Evolutionary conservation across 1,140 invertebrate species (phyloP), one percentile per base, ranked within the genome.

Genomic region (Bicyclus anynana): DNA sequence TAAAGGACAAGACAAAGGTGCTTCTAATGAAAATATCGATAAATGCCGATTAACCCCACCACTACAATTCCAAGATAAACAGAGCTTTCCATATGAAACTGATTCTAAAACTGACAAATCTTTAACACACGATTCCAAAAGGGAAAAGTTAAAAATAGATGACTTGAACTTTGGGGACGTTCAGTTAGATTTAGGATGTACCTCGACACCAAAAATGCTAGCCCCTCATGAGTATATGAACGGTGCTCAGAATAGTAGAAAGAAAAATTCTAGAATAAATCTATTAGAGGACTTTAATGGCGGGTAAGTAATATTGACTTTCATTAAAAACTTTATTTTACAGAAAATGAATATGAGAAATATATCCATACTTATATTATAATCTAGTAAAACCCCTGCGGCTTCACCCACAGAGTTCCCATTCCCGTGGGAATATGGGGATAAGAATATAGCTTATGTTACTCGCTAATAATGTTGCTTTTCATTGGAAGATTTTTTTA

Each of bases 131-230:
- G 85, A 88, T 53, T 80, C 85, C 7, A 88, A 88, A 72, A 72
- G 84, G 57, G 85, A 87, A 56, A 88, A 88, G 54, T 87, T 88
- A 80, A 88, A 88, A 81, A 71, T 76, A 7, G 77, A 70, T 5
- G 80, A 85, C 26, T 62, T 81, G 13, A 74, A 84, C 53, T 90
- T 89, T 40, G 64, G 61, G 33, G 87, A 90, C 50, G 64, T 81
- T 17, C 84, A 88, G 59, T 63, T 89, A 60, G 81, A 89, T 66
- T 61, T 86, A 56, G 85, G 80, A 35, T 89, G 85, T 65, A 89
- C 84, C 1, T 90, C 89, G 0, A 90, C 89, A 46, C 89, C 89
- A 37, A 90, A 89, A 76, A 85, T 87, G 74, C 61, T 90, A 40
- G 72, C 79, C 37, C 80, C 84, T 40, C 73, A 80, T 18, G 84